Base-by-base conservation (phyloP, 2,888 invertebrate species). In the Dryobotodes eremita region DNA sequence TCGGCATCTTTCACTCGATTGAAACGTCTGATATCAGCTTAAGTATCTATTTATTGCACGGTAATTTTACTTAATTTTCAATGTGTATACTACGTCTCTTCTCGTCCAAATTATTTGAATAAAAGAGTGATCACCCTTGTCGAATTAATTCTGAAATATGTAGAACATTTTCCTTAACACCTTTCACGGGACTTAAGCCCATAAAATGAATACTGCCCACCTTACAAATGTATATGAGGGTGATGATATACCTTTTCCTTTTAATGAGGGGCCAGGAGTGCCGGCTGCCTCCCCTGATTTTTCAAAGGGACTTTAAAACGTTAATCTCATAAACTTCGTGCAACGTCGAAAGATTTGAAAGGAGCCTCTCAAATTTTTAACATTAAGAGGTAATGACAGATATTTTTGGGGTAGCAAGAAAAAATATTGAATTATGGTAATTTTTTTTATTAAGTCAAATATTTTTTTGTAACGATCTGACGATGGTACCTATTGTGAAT, bases 271-370 rank as follows among this genome's bases (percentile, higher is more conserved):
- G 42, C 68, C 36, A 78, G 46, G 71, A 69, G 72, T 64, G 55
- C 50, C 64, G 77, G 11, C 78, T 64, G 70, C 65, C 77, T 57
- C 64, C 46, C 78, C 66, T 89, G 77, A 89, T 86, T 89, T 82
- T 80, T 82, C 83, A 87, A 89, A 89, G 79, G 75, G 75, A 75
- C 75, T 72, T 65, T 66, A 77, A 71, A 84, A 75, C 75, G 78
- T 83, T 84, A 87, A 87, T 87, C 83, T 85, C 46, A 78, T 86
- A 87, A 85, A 85, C 55, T 86, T 84, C 73, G 36, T 65, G 72
- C 77, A 75, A 70, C 71, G 83, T 77, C 48, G 55, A 75, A 84
- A 62, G 57, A 77, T 81, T 75, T 82, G 61, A 80, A 79, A 66
- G 70, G 64, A 75, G 46, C 59, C 72, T 72, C 59, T 70, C 42